These are phyloP conservation scores for human (Homo sapiens) DNA, from an alignment of 2,113 vertebrate genomes.

Conservation along the genomic window DNA sequence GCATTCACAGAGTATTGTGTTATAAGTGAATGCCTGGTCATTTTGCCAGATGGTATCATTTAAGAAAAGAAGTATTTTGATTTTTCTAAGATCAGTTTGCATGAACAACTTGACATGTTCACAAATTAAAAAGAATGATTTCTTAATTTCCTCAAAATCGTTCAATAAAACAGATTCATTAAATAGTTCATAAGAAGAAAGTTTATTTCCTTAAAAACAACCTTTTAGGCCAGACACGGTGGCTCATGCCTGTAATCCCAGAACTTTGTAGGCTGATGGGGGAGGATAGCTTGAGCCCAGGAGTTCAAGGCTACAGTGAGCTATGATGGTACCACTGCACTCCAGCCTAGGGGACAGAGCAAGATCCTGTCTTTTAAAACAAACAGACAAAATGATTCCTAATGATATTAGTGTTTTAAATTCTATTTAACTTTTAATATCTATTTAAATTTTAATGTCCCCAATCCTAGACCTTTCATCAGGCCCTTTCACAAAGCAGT, in stretches of 20 bases:
- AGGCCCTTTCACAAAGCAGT: background rate
- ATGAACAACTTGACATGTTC: background rate
- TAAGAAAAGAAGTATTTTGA: slow-evolving; percentile 17
- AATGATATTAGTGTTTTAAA: background rate
- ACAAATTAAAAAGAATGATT: background rate
- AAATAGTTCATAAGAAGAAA: background rate
- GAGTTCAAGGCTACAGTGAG: too few relatives aligned
- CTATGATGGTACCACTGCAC: too few relatives aligned
- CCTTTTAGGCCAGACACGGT: background rate
- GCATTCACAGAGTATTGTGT: background rate
- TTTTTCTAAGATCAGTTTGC: slow-evolving; percentile 16
- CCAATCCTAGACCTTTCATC: background rate
- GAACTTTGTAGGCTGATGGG: too few relatives aligned
- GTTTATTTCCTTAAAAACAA: background rate
- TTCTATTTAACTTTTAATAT: background rate
- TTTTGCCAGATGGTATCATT: background rate
- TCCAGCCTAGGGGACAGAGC: too few relatives aligned
- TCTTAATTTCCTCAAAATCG: background rate
- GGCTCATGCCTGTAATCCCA: too few relatives aligned
- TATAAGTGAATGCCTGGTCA: background rate
- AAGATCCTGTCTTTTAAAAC: too few relatives aligned
- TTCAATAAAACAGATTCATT: background rate
- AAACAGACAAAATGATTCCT: background rate
- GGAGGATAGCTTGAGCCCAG: too few relatives aligned
- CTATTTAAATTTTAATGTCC: background rate